Base-by-base conservation (phyloP, 2,113 vertebrate species). In the Peromyscus leucopus region DNA sequence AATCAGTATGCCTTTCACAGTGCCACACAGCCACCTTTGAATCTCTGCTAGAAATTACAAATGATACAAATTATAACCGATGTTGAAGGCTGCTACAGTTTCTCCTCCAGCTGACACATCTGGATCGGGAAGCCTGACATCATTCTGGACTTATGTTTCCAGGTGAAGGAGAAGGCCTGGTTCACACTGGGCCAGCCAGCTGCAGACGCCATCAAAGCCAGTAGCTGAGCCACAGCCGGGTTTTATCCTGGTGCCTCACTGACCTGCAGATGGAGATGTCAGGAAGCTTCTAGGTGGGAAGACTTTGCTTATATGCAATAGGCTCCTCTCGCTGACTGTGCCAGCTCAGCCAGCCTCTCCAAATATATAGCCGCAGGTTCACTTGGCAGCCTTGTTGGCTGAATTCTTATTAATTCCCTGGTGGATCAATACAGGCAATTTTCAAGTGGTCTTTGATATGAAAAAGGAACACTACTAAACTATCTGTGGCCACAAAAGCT, bases 391-490 rank as follows among this genome's bases (percentile, higher is more conserved):
- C 31, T 65, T 93, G 10, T 21, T 4, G 39, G 8, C 71, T 90
- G 91, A 69, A 78, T 82, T 89, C 94, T 83, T 92, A 46, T 39
- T 89, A 90, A 95, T 93, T 96, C 87, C 89, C 26, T 42, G 42
- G 22, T 80, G 69, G 75, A 96, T 96, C 96, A 80, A 85, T 93
- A 57, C 22, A 89, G 80, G 71, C 7, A 65, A 76, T 95, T 96
- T 96, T 91, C 71, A 86, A 94, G 63, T 89, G 69, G 42, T 69
- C 89, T 96, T 95, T 89, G 67, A 74, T 72, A 63, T 63, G 82
- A 96, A 95, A 55, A 80, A 90, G 5, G 8, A n/a, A 74, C 24
- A 75, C 74, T 63, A 94, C 42, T 92, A 84, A 79, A 75, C 31
- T 1, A 95, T 48, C 55, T 51, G 5, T 84, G 79, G 74, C n/a